A percentile compares a stretch with the other conserved stretches of the same genome.
Conservation (phyloP, 2,888 invertebrate species). For the Heteromurus nitidus region DNA sequence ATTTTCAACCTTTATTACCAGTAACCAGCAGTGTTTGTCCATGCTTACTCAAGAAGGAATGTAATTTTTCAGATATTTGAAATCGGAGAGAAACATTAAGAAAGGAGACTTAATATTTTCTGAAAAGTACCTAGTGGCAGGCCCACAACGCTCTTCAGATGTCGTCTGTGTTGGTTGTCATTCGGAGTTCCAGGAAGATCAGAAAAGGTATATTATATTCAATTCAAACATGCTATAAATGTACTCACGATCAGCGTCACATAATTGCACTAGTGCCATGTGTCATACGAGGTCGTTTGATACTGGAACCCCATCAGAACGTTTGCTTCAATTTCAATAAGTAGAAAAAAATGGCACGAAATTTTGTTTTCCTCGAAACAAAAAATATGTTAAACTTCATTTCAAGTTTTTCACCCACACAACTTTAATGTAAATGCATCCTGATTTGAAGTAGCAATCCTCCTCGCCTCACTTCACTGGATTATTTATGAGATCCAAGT, state of each 20-base stretch:
- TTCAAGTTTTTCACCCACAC: too few species aligned
- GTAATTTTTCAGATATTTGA: slow-evolving; percentile 58
- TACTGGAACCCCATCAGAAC: too few species aligned
- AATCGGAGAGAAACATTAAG: slow-evolving; percentile 62
- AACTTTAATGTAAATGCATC: too few species aligned
- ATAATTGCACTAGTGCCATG: too few species aligned
- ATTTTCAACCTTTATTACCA: too few species aligned
- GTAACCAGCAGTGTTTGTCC: not conserved
- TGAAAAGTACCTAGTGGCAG: slow-evolving; percentile 74
- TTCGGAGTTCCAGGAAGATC: slow-evolving; percentile 75
- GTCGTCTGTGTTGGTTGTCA: slow-evolving; percentile 74
- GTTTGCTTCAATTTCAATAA: too few species aligned
- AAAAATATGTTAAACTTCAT: too few species aligned
- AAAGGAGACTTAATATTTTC: slow-evolving; percentile 69
- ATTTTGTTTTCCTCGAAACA: too few species aligned
- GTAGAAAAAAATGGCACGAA: too few species aligned
- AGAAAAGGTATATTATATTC: slow-evolving; percentile 58
- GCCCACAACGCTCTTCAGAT: slow-evolving; percentile 72
- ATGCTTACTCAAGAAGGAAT: not conserved
- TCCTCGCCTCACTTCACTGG: not conserved
- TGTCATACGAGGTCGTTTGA: too few species aligned
- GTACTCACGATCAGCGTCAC: too few species aligned
- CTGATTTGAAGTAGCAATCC: too few species aligned
- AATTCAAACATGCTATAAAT: not conserved
- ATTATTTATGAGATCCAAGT: slow-evolving; percentile 20